These are phyloP conservation scores for Falcaria lacertinaria DNA, from an alignment of 2,888 invertebrate genomes.

Conservation along the genomic window DNA sequence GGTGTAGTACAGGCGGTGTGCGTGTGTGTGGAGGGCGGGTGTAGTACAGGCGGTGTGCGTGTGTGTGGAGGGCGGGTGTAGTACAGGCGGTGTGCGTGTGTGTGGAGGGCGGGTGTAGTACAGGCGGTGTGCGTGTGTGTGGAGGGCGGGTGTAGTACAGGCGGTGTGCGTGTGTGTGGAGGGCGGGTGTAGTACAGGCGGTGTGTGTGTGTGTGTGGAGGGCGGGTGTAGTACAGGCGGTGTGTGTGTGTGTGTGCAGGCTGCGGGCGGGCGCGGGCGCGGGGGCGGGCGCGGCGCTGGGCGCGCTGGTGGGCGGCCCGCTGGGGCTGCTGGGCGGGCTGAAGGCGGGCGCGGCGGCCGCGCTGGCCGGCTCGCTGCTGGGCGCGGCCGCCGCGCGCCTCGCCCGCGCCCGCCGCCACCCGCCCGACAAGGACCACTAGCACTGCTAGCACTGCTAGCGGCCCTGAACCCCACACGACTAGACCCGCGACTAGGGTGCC, in stretches of 20 bases:
- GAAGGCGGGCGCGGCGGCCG: slow-evolving; percentile 51
- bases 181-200: no score
- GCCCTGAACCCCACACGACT: no score
- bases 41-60: neutral
- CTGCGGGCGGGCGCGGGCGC: slow-evolving; percentile 39
- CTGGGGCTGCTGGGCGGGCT: slow-evolving; percentile 49
- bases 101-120: no score
- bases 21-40: no score
- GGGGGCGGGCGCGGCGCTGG: slow-evolving; percentile 43
- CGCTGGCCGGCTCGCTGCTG: slow-evolving; percentile 46
- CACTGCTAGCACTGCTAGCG: no score
- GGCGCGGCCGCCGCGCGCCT: slow-evolving; percentile 35
- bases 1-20: neutral
- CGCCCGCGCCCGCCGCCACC: slow-evolving; percentile 15
- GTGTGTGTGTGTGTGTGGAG: no score
- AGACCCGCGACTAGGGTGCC: no score
- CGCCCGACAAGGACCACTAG: no score
- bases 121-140: neutral
- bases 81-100: neutral
- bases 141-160: neutral
- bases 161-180: neutral
- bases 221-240: neutral
- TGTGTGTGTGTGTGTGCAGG: slow-evolving; percentile 16
- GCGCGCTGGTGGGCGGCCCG: slow-evolving; percentile 52
- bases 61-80: neutral